Evolutionary conservation across 1,140 invertebrate species (phyloP).

Genomic region (Atta colombica): DNA sequence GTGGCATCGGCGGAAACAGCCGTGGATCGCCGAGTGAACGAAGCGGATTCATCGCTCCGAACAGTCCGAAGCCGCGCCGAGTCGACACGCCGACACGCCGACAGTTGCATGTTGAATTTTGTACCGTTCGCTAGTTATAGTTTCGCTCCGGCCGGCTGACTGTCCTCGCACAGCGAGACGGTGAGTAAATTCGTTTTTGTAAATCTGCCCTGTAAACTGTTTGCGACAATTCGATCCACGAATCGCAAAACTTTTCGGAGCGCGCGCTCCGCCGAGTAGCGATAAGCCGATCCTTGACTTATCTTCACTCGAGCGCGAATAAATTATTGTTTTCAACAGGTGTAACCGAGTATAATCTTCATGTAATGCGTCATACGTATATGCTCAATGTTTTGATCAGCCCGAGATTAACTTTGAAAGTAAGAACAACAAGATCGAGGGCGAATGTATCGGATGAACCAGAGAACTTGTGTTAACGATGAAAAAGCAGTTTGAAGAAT

Average conservation of each 20-base stretch:
- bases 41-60: neutral
- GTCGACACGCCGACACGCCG: no score
- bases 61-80: slow-evolving; percentile 21
- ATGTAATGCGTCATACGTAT: neutral
- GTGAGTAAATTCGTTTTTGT: slow-evolving; percentile 56
- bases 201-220: neutral
- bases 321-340: neutral
- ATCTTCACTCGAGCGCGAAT: neutral
- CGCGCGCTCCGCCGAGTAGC: neutral
- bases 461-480: neutral
- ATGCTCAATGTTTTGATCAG: no score
- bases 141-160: slow-evolving; percentile 4
- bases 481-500: neutral
- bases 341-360: neutral
- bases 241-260: neutral
- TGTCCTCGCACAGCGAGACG: slow-evolving; percentile 19
- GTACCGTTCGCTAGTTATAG: slow-evolving; percentile 37
- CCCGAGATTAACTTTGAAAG: neutral
- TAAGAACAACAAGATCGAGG: slow-evolving; percentile 26
- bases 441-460: neutral
- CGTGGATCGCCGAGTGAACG: slow-evolving; percentile 68
- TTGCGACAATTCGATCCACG: neutral
- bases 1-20: slow-evolving; percentile 66
- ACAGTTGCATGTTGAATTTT: slow-evolving; percentile 68
- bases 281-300: neutral